Percentiles rank a stretch among this genome's conserved stretches.
phyloP scores from a whole-genome alignment of 2,113 vertebrate genomes.

The Eulemur macaco region DNA sequence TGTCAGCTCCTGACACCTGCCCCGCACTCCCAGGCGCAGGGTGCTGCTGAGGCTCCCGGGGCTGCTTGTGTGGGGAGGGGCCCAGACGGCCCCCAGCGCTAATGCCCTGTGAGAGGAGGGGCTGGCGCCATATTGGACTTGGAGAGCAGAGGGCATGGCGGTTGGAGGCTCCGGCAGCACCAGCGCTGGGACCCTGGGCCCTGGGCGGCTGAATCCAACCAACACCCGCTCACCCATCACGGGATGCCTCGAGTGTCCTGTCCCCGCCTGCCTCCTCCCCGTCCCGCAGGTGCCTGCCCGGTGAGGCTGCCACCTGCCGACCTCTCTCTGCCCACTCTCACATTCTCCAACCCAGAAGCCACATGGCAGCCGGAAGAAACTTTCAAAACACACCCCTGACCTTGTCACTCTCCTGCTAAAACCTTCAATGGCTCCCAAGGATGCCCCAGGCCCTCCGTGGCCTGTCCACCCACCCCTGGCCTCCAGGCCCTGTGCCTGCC shows the following conservation, averaged over 20 bases:
- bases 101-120: background rate
- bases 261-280: background rate
- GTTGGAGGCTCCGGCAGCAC: background rate
- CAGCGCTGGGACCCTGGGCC: background rate
- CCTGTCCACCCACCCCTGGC: too few species aligned
- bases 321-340: background rate
- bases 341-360: background rate
- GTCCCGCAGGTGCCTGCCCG: background rate
- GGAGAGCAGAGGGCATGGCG: too few species aligned
- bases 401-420: background rate
- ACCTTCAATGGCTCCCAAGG: background rate
- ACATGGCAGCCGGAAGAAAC: background rate
- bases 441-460: background rate
- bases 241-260: background rate
- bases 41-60: fast-evolving
- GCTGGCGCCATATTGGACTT: background rate
- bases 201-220: background rate
- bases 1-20: fast-evolving
- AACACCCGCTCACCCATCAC: background rate
- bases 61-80: background rate
- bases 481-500: background rate
- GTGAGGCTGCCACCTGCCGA: background rate
- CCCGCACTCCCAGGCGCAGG: background rate
- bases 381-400: background rate
- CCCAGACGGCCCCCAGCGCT: background rate